These are phyloP conservation scores for Rallus limicola DNA, from an alignment of 2,113 vertebrate species.

Conservation along the genomic window DNA sequence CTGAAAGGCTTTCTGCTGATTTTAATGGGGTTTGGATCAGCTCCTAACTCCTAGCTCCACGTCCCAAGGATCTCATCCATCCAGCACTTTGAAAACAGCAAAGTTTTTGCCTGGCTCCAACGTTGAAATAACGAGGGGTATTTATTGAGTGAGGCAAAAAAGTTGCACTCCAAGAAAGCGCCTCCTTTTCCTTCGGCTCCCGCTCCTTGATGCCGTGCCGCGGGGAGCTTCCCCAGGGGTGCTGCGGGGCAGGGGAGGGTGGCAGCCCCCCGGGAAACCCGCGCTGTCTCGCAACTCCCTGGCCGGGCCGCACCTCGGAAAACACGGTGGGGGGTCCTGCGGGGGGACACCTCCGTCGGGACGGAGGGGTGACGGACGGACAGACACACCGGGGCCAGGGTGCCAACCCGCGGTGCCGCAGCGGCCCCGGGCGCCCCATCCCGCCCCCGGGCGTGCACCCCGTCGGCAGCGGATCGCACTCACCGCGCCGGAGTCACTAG, in stretches of 20 bases:
- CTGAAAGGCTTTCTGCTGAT: neutral
- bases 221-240: neutral
- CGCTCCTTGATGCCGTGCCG: neutral
- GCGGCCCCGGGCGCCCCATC: neutral
- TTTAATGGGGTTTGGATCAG: conserved; percentile 7
- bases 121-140: neutral
- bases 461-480: conserved; percentile 60
- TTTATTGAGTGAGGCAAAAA: neutral
- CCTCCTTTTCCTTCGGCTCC: neutral
- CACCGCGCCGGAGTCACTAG: conserved; percentile 72
- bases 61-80: neutral
- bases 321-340: neutral
- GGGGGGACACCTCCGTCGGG: neutral
- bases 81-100: neutral
- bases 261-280: neutral
- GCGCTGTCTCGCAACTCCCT: neutral
- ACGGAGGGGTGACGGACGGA: no score
- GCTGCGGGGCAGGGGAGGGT: neutral
- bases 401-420: neutral
- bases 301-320: neutral
- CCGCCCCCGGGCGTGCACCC: neutral
- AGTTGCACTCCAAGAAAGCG: neutral
- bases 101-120: neutral
- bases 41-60: neutral
- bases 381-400: no score